Percentiles rank a stretch among this genome's conserved stretches.
phyloP scores from a whole-genome alignment of 2,797 vertebrate genomes.

The Coranthus polyacanthus region DNA sequence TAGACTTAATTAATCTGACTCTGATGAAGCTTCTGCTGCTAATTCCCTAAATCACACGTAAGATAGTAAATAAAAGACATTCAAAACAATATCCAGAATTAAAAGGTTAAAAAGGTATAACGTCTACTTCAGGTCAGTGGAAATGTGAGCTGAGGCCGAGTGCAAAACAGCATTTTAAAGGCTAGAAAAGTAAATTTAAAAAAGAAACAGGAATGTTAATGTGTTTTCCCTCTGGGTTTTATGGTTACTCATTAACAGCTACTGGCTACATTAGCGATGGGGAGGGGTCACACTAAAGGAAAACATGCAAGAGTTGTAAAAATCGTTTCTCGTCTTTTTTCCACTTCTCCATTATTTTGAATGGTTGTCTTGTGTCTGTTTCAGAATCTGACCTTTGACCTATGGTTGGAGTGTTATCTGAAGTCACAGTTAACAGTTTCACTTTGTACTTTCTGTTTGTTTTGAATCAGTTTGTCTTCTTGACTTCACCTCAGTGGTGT shows the following conservation, averaged over 20 bases:
- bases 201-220: constrained; percentile 51
- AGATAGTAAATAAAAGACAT: too few species aligned
- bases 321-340: constrained; percentile 13
- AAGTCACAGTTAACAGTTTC: neutral
- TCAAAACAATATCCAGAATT: too few species aligned
- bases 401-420: neutral
- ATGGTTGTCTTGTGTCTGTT: neutral
- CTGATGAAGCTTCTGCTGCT: too few species aligned
- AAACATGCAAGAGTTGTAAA: constrained; percentile 47
- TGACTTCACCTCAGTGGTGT: neutral
- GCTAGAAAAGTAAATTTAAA: constrained; percentile 28
- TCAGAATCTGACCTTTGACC: neutral
- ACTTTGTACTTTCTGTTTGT: neutral
- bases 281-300: constrained; percentile 9
- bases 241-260: constrained; percentile 63
- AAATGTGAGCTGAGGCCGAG: neutral
- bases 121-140: neutral
- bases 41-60: too few species aligned
- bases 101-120: too few species aligned
- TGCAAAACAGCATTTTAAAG: constrained; percentile 1
- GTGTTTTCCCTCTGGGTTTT: constrained; percentile 58
- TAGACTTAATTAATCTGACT: too few species aligned
- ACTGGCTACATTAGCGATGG: neutral
- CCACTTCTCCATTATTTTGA: neutral
- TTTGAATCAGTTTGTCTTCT: neutral